Percentiles rank a stretch among this genome's conserved stretches.
phyloP scores from a whole-genome alignment of 2,797 vertebrate species.

The Erpetoichthys calabaricus region DNA sequence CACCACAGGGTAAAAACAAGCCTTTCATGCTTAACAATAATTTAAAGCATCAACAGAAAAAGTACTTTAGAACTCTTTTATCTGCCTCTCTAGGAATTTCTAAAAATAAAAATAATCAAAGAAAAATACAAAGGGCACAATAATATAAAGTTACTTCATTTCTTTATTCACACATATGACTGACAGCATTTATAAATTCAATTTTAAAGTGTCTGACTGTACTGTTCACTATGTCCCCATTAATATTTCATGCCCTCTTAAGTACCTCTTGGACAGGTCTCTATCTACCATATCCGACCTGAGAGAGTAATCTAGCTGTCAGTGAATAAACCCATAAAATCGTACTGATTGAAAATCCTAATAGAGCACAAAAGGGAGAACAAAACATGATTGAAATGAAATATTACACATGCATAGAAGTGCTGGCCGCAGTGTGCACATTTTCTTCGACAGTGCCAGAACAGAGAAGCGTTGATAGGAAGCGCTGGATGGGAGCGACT shows the following conservation, averaged over 20 bases:
- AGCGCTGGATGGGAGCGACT: not conserved
- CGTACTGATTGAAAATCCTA: constrained; percentile 9
- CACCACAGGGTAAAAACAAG: too few species aligned
- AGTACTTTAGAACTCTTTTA: not conserved
- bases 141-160: constrained; percentile 6
- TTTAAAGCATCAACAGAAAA: too few species aligned
- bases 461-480: constrained; percentile 11
- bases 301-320: constrained; percentile 11
- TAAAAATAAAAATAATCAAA: not conserved
- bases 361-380: constrained; percentile 4
- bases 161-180: constrained; percentile 13
- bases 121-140: not conserved
- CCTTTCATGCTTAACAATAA: too few species aligned
- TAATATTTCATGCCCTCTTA: constrained; percentile 13
- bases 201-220: constrained; percentile 7
- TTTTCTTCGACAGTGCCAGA: constrained; percentile 4
- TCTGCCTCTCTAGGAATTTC: constrained; percentile 2
- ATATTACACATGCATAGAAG: not conserved
- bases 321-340: constrained; percentile 5
- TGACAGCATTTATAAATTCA: constrained; percentile 13
- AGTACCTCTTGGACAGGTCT: constrained; percentile 9
- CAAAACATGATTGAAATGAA: constrained; percentile 3
- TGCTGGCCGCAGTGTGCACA: not conserved
- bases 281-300: constrained; percentile 11
- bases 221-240: constrained; percentile 11